Percentiles rank a stretch among this genome's conserved stretches.
Conservation (phyloP, 2,888 invertebrate genomes). For the Drosophila maculinotata region DNA sequence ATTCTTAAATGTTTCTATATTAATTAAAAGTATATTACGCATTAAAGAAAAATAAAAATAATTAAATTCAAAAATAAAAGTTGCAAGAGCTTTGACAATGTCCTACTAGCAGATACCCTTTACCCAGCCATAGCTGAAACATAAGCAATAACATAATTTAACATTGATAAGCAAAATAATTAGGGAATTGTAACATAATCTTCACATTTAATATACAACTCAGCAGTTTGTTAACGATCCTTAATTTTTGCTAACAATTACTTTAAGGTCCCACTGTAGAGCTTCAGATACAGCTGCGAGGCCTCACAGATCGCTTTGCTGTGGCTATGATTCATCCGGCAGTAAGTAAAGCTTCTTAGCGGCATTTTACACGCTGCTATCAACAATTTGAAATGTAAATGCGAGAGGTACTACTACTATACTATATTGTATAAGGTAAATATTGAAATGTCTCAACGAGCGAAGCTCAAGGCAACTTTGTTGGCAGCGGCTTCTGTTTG, state of each 20-base stretch:
- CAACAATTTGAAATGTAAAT: slow-evolving; percentile 28
- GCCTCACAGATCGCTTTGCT: slow-evolving; percentile 14
- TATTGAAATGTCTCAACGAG: slow-evolving; percentile 52
- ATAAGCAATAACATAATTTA: no score
- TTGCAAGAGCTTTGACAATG: no score
- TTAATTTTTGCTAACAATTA: background rate
- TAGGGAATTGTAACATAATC: no score
- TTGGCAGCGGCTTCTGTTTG: slow-evolving; percentile 69
- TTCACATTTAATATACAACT: no score
- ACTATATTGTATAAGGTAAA: slow-evolving; percentile 33
- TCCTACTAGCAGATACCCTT: no score
- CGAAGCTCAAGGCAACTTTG: slow-evolving; percentile 56
- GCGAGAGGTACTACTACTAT: slow-evolving; percentile 27
- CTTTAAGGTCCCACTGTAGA: background rate
- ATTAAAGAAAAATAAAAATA: no score
- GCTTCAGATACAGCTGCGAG: background rate
- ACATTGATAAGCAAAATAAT: no score
- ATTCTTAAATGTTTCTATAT: no score
- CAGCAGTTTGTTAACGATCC: no score
- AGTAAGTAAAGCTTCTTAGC: slow-evolving; percentile 33
- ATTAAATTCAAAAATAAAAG: no score
- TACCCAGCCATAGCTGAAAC: no score
- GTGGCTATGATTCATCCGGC: slow-evolving; percentile 12
- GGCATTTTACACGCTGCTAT: slow-evolving; percentile 10
- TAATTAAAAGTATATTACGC: no score